Base-by-base conservation (phyloP, 2,888 invertebrate genomes). In the Mythimna pallens region DNA sequence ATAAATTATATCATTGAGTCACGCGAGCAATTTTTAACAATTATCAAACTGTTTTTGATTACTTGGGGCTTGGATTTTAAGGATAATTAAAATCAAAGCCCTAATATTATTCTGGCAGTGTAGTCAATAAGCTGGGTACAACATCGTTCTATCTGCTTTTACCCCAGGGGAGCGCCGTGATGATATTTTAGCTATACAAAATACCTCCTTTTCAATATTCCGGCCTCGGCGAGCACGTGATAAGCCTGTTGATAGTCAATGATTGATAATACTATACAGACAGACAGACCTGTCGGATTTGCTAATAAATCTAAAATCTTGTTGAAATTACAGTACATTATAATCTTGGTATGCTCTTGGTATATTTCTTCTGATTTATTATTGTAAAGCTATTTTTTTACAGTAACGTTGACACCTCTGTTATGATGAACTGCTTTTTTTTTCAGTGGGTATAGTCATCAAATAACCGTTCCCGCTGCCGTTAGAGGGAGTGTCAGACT, bases 171-270 rank as follows among this genome's bases (percentile, higher is more conserved):
- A 40, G 47, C 4, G 25, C 52, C 55, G 66, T 65, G 68, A 69
- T 66, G 36, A 82, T 82, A 84, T 70, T 84, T 77, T 78, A 75
- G 69, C 36, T 64, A 73, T 43, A 70, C 81, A 82, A 82, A 82
- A 83, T 80, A 83, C 66, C 55, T 34, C 30, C 58, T 20, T 20
- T 70, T 83, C 70, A 75, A 58, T 78, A 82, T 82, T 77, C 82
- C 8, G 10, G 2, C 2, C 55, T n/a, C 43, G 70, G 55, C 3
- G 0, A 9, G 22, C 9, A 74, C 84, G 82, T 82, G 84, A 77
- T 69, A 14, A 61, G 84, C 70, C 43, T 82, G 63, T 64, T 69
- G 74, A 82, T 70, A 34, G 57, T 40, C 55, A 57, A 25, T 84
- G 72, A 84, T 84, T 84, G 71, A 77, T 83, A 77, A 63, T 69